Evolutionary conservation across 2,113 vertebrate species (phyloP).

Genomic region (Falco punctatus): DNA sequence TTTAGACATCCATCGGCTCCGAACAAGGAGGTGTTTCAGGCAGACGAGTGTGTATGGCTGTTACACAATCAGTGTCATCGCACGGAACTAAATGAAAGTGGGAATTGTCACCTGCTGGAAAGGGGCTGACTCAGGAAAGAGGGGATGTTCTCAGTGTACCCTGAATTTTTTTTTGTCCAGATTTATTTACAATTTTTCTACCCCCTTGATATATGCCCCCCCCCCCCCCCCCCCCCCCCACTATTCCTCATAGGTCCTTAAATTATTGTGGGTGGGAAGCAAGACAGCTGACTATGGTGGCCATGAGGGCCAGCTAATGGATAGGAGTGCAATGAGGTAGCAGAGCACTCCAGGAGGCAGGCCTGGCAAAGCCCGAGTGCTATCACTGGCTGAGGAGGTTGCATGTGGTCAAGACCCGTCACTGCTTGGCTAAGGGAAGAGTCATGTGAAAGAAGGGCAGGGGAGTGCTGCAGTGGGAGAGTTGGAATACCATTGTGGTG

Average conservation of each 20-base stretch:
- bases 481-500: not conserved
- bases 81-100: not conserved
- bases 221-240: too few species aligned
- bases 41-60: not conserved
- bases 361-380: not conserved
- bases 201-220: rapidly evolving
- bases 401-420: not conserved
- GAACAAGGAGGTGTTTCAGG: not conserved
- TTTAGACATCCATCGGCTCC: not conserved
- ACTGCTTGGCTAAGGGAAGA: not conserved
- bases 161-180: not conserved
- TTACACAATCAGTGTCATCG: rapidly evolving
- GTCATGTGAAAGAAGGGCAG: not conserved
- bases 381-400: not conserved
- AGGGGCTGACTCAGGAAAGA: not conserved
- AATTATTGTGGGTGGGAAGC: not conserved
- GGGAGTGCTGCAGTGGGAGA: not conserved
- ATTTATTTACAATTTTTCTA: not conserved
- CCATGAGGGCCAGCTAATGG: not conserved
- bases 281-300: not conserved
- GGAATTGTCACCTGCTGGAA: not conserved
- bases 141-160: not conserved
- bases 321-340: not conserved
- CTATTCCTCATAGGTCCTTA: not conserved
- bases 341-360: not conserved